Evolutionary conservation across 2,113 vertebrate genomes (phyloP), one percentile per base, ranked within the genome.

Genomic region (Shinisaurus crocodilurus): DNA sequence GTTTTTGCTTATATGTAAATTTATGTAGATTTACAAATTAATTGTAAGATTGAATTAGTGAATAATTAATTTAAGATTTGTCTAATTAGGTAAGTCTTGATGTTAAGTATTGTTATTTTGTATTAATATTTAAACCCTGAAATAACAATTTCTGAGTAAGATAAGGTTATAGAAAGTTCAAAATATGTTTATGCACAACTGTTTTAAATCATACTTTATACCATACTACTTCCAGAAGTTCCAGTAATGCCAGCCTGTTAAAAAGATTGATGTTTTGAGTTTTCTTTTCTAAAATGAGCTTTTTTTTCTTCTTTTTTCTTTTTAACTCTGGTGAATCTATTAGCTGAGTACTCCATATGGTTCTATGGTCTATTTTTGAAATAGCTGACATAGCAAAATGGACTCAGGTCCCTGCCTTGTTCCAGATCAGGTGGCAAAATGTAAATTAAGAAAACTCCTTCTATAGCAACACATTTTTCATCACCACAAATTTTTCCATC

Each of bases 341-440:
- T 27, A 29, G n/a, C 37, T 92, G 48, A 87, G 85, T 90, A 29
- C 90, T 3, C 50, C 20, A 37, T 79, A n/a, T 88, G 87, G 89
- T 80, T 95, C 48, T 74, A 50, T 0, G 48, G 20, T 48, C 40
- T 92, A 50, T 89, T 95, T 91, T 86, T 86, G 86, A 93, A 89
- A 88, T 0, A 81, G 88, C 72, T 92, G 70, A 89, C 67, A 5
- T 60, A 84, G 83, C 79, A 91, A 91, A 94, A 90, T 57, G 34
- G 43, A 54, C 84, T 70, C 12, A 43, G 89, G 15, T 77, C 20
- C 7, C 83, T 45, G 8, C 37, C 87, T 91, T 91, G 50, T 32
- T 74, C 87, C 90, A 88, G 80, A 90, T 87, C 29, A 37, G 87
- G 86, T 88, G 84, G 80, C 57, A 60, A 80, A 88, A 84, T 37